phyloP scores from a whole-genome alignment of 1,140 invertebrate species.

The Wiebesia pumilae region DNA sequence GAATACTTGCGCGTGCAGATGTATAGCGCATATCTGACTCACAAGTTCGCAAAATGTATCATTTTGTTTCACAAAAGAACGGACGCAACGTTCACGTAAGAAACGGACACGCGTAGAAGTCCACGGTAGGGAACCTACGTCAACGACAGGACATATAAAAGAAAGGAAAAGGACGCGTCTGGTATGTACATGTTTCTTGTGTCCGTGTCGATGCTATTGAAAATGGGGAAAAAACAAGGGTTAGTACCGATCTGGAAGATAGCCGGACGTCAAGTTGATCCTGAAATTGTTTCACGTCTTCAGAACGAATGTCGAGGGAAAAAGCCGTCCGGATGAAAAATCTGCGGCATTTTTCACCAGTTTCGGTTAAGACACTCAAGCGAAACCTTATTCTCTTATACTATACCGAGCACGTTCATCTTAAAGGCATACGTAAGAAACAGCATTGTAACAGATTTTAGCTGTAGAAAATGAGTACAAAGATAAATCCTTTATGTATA shows the following conservation, averaged over 20 bases:
- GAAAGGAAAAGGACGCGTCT: neutral
- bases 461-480: neutral
- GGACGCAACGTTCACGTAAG: conserved; percentile 67
- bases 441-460: neutral
- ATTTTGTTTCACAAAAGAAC: conserved; percentile 70
- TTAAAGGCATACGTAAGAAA: neutral
- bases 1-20: neutral
- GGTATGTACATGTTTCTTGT: neutral
- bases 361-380: neutral
- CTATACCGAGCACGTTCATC: neutral
- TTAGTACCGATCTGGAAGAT: neutral
- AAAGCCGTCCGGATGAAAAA: conserved; percentile 24
- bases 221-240: neutral
- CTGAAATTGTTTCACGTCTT: conserved; percentile 41
- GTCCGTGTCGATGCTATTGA: neutral
- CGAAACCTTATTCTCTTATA: neutral
- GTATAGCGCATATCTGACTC: neutral
- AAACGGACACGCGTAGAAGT: neutral
- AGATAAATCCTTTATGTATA: neutral
- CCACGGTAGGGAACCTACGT: conserved; percentile 3
- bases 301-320: neutral
- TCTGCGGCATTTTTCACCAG: conserved; percentile 39
- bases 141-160: neutral
- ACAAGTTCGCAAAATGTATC: conserved; percentile 63
- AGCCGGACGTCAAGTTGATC: conserved; percentile 5